Conservation (phyloP, 2,888 invertebrate genomes). For the Biston stratarius region DNA sequence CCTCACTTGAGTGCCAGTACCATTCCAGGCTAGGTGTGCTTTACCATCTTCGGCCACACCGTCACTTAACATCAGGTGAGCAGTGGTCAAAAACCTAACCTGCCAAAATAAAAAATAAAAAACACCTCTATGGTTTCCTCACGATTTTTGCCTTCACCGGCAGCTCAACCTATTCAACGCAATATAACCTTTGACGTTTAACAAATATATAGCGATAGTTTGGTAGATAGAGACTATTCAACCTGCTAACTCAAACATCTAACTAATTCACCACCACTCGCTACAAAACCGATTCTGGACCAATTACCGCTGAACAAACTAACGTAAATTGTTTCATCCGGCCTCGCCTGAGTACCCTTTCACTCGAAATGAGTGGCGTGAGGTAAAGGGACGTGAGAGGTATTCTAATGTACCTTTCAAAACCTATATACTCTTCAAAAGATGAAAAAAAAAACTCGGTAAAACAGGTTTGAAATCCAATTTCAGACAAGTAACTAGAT, state of each 20-base stretch:
- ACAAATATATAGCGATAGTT: slow-evolving; percentile 1
- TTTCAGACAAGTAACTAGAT: slow-evolving; percentile 15
- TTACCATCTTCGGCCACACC: too few species aligned
- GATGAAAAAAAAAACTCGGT: slow-evolving; percentile 1
- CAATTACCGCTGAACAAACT: slow-evolving; percentile 50
- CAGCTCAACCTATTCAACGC: neutral
- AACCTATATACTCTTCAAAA: neutral
- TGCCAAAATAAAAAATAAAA: too few species aligned
- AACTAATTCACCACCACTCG: slow-evolving; percentile 30
- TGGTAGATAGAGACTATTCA: slow-evolving; percentile 23
- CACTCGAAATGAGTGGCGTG: slow-evolving; percentile 45
- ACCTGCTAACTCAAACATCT: slow-evolving; percentile 26
- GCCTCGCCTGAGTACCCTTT: slow-evolving; percentile 32
- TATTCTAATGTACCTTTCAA: slow-evolving; percentile 33
- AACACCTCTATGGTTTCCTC: too few species aligned
- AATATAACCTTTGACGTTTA: neutral
- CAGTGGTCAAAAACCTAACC: too few species aligned
- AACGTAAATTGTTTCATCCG: slow-evolving; percentile 49
- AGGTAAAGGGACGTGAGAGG: slow-evolving; percentile 45
- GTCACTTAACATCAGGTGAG: too few species aligned
- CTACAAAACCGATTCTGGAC: slow-evolving; percentile 41
- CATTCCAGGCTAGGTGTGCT: too few species aligned
- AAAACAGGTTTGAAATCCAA: slow-evolving; percentile 12
- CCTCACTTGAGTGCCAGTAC: too few species aligned
- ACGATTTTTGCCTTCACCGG: too few species aligned